Evolutionary conservation across 2,888 invertebrate species (phyloP).

Genomic region (Zaprionus lineosus): DNA sequence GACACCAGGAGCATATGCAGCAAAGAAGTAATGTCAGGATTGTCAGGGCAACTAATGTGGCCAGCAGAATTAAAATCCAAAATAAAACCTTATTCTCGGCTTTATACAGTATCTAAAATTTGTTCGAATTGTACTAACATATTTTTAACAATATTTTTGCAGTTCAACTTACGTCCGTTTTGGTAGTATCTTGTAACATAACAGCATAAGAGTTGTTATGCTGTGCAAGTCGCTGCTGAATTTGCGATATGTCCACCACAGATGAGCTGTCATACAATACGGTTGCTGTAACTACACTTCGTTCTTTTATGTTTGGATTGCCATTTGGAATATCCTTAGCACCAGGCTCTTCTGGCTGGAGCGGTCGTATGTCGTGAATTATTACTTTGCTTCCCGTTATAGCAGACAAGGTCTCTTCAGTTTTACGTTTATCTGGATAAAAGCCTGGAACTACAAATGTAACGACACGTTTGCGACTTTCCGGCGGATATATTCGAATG

Average conservation of each 20-base stretch:
- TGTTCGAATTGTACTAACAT: conserved; percentile 60
- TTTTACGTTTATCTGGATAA: conserved; percentile 88
- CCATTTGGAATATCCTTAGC: conserved; percentile 84
- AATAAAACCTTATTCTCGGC: conserved; percentile 89
- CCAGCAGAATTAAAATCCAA: conserved; percentile 91
- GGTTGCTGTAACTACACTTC: conserved; percentile 89
- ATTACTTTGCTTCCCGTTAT: conserved; percentile 91
- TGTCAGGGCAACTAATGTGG: conserved; percentile 88
- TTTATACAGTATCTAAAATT: conserved; percentile 87
- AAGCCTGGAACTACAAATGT: conserved; percentile 91
- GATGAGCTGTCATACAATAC: conserved; percentile 87
- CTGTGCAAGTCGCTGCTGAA: conserved; percentile 86
- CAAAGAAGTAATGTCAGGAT: conserved; percentile 89
- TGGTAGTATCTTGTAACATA: conserved; percentile 75
- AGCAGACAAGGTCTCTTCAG: conserved; percentile 89
- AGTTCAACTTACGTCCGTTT: conserved; percentile 78
- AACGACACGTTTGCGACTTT: conserved; percentile 89
- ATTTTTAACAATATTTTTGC: conserved; percentile 2
- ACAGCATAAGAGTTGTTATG: conserved; percentile 81
- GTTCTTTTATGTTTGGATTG: conserved; percentile 84
- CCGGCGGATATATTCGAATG: conserved; percentile 91
- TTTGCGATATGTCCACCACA: conserved; percentile 88
- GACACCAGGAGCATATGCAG: conserved; percentile 93
- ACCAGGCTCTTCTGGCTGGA: conserved; percentile 84
- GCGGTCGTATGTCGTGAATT: conserved; percentile 89